phyloP scores from a whole-genome alignment of 2,797 vertebrate species.

The Garrulus glandarius region DNA sequence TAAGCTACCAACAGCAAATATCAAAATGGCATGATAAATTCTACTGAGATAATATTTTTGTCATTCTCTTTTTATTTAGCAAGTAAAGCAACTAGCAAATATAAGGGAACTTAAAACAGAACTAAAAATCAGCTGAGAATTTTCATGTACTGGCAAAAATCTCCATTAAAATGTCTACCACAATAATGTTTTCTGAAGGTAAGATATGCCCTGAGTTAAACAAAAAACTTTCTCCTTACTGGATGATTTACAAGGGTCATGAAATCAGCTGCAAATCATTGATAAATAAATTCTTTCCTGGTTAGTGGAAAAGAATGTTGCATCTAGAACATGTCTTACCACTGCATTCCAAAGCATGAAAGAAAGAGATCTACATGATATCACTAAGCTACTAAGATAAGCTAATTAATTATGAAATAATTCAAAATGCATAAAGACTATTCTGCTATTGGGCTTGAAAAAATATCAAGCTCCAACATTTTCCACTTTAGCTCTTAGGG shows the following conservation, averaged over 20 bases:
- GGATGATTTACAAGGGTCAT: neutral
- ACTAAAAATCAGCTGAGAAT: neutral
- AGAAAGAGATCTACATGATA: neutral
- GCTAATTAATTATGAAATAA: neutral
- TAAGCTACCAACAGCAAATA: neutral
- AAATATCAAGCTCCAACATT: neutral
- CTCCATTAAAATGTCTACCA: neutral
- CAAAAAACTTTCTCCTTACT: neutral
- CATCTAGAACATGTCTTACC: neutral
- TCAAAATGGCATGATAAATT: neutral
- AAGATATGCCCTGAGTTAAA: neutral
- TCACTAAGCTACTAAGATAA: neutral
- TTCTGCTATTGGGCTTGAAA: neutral
- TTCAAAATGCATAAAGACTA: neutral
- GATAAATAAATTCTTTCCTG: neutral
- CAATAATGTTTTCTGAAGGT: neutral
- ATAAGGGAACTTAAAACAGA: neutral
- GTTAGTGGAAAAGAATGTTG: neutral
- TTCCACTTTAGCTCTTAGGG: neutral
- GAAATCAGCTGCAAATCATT: neutral
- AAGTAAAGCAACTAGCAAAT: neutral
- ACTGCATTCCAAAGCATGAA: neutral
- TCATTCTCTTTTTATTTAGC: neutral
- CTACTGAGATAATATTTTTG: neutral
- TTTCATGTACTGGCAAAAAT: neutral